A percentile compares a stretch with the other conserved stretches of the same genome.
These are phyloP conservation scores for Thereva nobilitata DNA, from an alignment of 2,888 invertebrate species.

Conservation along the genomic window DNA sequence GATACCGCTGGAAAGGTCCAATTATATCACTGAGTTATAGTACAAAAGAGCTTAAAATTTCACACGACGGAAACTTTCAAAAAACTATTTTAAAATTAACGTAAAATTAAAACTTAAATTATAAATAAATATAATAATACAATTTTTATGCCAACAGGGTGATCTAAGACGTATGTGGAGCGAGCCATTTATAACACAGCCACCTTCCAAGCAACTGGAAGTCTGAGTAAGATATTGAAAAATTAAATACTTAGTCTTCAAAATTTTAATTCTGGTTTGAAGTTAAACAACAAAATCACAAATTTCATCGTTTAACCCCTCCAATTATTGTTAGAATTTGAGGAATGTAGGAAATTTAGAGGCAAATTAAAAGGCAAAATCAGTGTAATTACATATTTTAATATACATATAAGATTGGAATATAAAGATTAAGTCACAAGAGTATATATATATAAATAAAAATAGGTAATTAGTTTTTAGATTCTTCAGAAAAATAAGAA, in stretches of 20 bases:
- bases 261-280: slow-evolving; percentile 10
- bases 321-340: slow-evolving; percentile 40
- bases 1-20: no score
- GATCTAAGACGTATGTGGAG: slow-evolving; percentile 98
- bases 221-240: slow-evolving; percentile 63
- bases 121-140: no score
- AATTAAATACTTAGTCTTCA: slow-evolving; percentile 23
- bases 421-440: slow-evolving; percentile 27
- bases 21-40: no score
- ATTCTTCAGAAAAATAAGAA: not conserved
- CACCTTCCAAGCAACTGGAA: slow-evolving; percentile 79
- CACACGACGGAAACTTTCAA: no score
- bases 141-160: slow-evolving; percentile 66
- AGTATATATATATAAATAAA: slow-evolving; percentile 19
- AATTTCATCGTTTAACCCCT: slow-evolving; percentile 41
- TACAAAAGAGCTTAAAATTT: no score
- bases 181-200: slow-evolving; percentile 87
- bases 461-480: slow-evolving; percentile 14
- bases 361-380: not conserved
- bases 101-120: no score
- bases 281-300: slow-evolving; percentile 1
- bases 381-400: slow-evolving; percentile 31
- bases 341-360: no score
- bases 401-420: not conserved
- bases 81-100: no score